These are phyloP conservation scores for Poeciliopsis retropinna DNA, from an alignment of 2,113 vertebrate species.

Conservation along the genomic window DNA sequence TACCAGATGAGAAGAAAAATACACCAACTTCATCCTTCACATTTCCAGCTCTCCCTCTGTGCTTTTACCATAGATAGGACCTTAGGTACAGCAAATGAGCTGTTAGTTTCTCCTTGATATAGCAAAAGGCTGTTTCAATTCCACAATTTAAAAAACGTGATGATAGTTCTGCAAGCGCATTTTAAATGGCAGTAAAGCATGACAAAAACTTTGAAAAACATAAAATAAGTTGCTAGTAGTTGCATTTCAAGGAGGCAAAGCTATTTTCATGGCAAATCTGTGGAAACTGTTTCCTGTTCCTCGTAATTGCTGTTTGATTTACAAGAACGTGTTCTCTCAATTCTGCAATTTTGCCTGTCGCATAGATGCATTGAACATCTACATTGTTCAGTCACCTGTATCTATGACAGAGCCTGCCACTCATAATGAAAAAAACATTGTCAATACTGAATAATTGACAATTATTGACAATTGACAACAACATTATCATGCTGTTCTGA, in stretches of 20 bases:
- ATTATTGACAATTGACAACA: too few species aligned
- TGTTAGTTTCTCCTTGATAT: conserved; percentile 17
- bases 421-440: not conserved
- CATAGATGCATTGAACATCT: not conserved
- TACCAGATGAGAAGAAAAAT: conserved; percentile 32
- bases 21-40: not conserved
- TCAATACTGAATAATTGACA: conserved; percentile 40
- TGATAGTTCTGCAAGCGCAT: not conserved
- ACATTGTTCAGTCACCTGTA: conserved; percentile 6
- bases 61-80: conserved; percentile 1
- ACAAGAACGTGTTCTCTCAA: conserved; percentile 1
- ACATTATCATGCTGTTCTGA: not conserved
- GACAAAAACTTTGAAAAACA: conserved; percentile 16
- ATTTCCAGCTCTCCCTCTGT: not conserved
- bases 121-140: conserved; percentile 16
- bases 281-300: conserved; percentile 1
- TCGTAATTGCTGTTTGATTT: conserved; percentile 6
- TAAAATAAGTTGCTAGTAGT: not conserved
- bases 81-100: conserved; percentile 21
- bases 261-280: conserved; percentile 4
- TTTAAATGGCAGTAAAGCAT: conserved; percentile 18
- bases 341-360: not conserved
- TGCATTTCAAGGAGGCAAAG: conserved; percentile 10
- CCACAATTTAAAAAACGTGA: conserved; percentile 11
- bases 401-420: conserved; percentile 3